These are phyloP conservation scores for Rhagologus leucostigma DNA, from an alignment of 2,113 vertebrate genomes.

Conservation along the genomic window DNA sequence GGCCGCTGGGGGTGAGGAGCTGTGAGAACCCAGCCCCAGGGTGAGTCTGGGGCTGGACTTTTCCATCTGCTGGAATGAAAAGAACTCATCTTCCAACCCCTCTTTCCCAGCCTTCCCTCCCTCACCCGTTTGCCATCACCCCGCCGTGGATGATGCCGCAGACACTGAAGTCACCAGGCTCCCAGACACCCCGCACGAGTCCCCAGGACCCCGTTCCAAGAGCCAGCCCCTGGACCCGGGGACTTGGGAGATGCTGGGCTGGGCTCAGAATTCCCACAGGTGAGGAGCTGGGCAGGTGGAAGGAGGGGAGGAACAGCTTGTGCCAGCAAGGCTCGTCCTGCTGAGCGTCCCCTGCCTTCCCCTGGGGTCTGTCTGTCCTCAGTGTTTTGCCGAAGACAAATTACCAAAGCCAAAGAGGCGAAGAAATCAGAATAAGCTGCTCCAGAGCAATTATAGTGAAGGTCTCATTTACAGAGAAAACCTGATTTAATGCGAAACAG, in stretches of 20 bases:
- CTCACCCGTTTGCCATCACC: neutral
- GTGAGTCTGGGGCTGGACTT: neutral
- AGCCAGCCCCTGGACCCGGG: neutral
- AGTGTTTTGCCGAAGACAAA: constrained; percentile 4
- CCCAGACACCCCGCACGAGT: neutral
- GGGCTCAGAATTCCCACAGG: neutral
- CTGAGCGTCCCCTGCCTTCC: neutral
- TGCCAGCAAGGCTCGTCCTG: neutral
- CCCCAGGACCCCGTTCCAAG: fast-evolving
- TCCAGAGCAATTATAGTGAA: constrained; percentile 36
- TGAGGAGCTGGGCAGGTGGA: neutral
- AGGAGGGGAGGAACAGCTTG: neutral
- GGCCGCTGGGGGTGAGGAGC: neutral
- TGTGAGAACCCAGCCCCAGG: fast-evolving
- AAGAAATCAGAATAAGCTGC: constrained; percentile 24
- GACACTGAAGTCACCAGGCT: neutral
- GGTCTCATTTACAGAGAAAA: constrained; percentile 41
- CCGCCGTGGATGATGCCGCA: neutral
- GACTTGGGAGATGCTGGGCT: neutral
- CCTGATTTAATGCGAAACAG: constrained; percentile 42
- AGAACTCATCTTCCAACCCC: neutral
- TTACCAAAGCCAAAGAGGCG: constrained; percentile 28
- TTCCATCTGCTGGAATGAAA: neutral
- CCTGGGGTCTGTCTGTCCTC: neutral
- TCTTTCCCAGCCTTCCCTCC: neutral